Base-by-base conservation (phyloP, 37 sponge, comb jelly and placozoan species). In the Ephydatia muelleri region DNA sequence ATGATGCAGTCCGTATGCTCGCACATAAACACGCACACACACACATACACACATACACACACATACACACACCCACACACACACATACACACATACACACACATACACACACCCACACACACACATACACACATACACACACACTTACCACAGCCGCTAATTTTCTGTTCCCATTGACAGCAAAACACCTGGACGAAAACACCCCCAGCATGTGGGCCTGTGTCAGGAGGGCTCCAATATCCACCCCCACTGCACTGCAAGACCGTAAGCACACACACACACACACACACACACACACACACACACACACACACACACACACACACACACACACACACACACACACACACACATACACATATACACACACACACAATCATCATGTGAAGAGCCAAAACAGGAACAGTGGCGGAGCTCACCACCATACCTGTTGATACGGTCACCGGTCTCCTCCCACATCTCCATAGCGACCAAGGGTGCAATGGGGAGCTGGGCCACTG, bases 61-160 rank as follows among this genome's bases (percentile, higher is more conserved):
- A n/a, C n/a, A n/a, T n/a, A n/a, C n/a, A n/a, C n/a, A n/a, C n/a
- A n/a, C n/a, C n/a, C n/a, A n/a, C n/a, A n/a, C n/a, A n/a, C n/a
- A n/a, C n/a, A n/a, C n/a, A n/a, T n/a, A n/a, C n/a, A n/a, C n/a
- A n/a, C n/a, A n/a, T n/a, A n/a, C n/a, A n/a, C n/a, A n/a, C n/a
- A n/a, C n/a, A n/a, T n/a, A n/a, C n/a, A n/a, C n/a, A n/a, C n/a
- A n/a, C n/a, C n/a, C n/a, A n/a, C n/a, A n/a, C n/a, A n/a, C n/a
- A n/a, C n/a, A 11, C 57, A 57, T 16, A 65, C 35, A 72, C 14
- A 14, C 48, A 6, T 37, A 27, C 1, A 0, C 16, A 2, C 30
- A 64, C 27, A 27, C 93, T 82, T 39, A 92, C 93, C 81, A 92
- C 77, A 57, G 89, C 89, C 16, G 89, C 89, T 32, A 92, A 68